Conservation (phyloP, 2,888 invertebrate genomes). For the Allygus modestus region DNA sequence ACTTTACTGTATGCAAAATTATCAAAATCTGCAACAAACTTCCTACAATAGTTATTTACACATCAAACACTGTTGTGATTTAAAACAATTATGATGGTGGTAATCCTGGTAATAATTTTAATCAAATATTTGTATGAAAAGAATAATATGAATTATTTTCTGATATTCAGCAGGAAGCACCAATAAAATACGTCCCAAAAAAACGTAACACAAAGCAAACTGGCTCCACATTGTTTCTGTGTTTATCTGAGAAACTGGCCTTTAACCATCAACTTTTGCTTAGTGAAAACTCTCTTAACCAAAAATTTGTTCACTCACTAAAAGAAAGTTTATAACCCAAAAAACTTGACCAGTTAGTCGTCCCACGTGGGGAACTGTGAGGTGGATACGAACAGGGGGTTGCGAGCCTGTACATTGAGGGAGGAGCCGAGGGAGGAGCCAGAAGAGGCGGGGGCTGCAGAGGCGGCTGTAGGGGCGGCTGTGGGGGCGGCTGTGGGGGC, state of each 20-base stretch:
- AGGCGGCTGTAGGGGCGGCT: slow-evolving; percentile 54
- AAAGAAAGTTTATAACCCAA: slow-evolving; percentile 17
- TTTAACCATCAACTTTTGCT: not conserved
- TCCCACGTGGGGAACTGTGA: slow-evolving; percentile 82
- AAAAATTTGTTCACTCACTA: not conserved
- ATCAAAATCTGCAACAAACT: too few relatives aligned
- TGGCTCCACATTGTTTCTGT: not conserved
- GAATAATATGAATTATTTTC: too few relatives aligned
- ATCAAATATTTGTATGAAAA: too few relatives aligned
- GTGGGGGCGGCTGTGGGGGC: slow-evolving; percentile 66
- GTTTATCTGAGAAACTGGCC: slow-evolving; percentile 25
- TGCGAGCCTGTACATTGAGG: slow-evolving; percentile 61
- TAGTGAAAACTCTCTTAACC: not conserved
- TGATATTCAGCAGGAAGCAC: too few relatives aligned
- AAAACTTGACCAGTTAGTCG: slow-evolving; percentile 76
- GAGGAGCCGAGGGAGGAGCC: slow-evolving; percentile 67
- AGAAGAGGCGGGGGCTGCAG: slow-evolving; percentile 67
- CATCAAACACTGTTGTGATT: too few relatives aligned
- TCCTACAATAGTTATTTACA: too few relatives aligned
- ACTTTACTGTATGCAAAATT: too few relatives aligned
- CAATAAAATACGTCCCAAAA: too few relatives aligned
- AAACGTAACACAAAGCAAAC: too few relatives aligned
- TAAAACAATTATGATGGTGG: too few relatives aligned
- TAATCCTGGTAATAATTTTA: too few relatives aligned
- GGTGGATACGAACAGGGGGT: slow-evolving; percentile 78